Evolutionary conservation across 2,113 vertebrate species (phyloP).

Genomic region (Nannobrachium achirus): DNA sequence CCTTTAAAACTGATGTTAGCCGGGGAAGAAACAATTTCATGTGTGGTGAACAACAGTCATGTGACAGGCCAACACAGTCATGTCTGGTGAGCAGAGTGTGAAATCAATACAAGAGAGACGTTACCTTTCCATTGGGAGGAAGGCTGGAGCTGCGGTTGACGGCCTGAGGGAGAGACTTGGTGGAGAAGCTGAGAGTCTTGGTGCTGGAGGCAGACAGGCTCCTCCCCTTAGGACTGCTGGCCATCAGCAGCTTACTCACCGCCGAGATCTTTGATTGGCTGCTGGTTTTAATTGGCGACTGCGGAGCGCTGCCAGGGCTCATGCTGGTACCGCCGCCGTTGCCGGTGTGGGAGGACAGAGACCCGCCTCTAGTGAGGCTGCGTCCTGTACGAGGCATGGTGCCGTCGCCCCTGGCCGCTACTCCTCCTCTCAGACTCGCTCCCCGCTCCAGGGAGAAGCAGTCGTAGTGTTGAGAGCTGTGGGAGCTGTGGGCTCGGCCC

Average conservation of each 20-base stretch:
- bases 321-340: conserved; percentile 30
- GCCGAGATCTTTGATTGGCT: conserved; percentile 92
- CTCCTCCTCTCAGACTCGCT: conserved; percentile 82
- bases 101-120: neutral
- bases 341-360: conserved; percentile 72
- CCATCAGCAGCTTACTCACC: conserved; percentile 94
- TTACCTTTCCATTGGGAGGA: conserved; percentile 87
- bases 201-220: conserved; percentile 91
- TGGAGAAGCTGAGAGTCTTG: conserved; percentile 95
- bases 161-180: conserved; percentile 92
- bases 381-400: conserved; percentile 90
- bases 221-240: conserved; percentile 90
- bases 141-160: conserved; percentile 88
- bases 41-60: no score
- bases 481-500: conserved; percentile 75
- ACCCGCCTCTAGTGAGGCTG: conserved; percentile 83
- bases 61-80: no score
- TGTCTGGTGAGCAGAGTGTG: neutral
- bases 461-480: conserved; percentile 84
- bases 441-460: conserved; percentile 93
- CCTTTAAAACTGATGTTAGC: no score
- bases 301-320: conserved; percentile 68
- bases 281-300: conserved; percentile 84
- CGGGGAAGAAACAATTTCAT: no score
- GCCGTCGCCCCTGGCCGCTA: conserved; percentile 84